phyloP scores from a whole-genome alignment of 2,888 invertebrate genomes.

The Apamea sordens region DNA sequence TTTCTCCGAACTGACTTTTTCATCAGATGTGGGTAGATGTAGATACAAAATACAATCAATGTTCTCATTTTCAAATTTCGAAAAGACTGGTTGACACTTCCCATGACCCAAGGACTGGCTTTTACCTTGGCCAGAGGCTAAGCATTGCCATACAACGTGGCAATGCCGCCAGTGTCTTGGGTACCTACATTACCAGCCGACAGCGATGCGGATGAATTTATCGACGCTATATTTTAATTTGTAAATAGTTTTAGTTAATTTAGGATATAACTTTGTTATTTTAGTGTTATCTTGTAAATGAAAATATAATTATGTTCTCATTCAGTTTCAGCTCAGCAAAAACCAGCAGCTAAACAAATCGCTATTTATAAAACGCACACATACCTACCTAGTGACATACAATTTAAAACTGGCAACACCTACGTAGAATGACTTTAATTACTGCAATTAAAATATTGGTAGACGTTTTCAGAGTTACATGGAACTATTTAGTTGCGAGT shows the following conservation, averaged over 20 bases:
- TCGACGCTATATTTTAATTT: too few species aligned
- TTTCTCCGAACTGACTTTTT: conserved; percentile 40
- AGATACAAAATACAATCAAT: conserved; percentile 34
- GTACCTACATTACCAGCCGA: too few species aligned
- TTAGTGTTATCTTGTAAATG: too few species aligned
- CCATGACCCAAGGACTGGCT: too few species aligned
- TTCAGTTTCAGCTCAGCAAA: conserved; percentile 21
- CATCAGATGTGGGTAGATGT: conserved; percentile 23
- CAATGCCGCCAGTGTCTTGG: too few species aligned
- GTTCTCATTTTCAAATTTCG: neutral
- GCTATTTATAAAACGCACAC: too few species aligned
- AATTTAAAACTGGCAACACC: neutral
- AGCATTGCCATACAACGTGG: too few species aligned
- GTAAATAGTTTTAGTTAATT: too few species aligned
- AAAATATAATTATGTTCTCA: neutral
- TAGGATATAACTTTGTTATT: too few species aligned
- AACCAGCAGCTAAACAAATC: conserved; percentile 52
- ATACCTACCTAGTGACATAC: conserved; percentile 10
- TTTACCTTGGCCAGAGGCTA: too few species aligned
- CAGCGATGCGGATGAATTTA: too few species aligned
- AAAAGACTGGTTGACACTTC: too few species aligned
- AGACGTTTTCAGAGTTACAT: neutral
- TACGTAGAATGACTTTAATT: conserved; percentile 1
- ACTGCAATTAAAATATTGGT: neutral
- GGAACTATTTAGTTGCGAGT: neutral